Evolutionary conservation across 2,888 invertebrate genomes (phyloP), one percentile per base, ranked within the genome.

Genomic region (Mythimna loreyi): DNA sequence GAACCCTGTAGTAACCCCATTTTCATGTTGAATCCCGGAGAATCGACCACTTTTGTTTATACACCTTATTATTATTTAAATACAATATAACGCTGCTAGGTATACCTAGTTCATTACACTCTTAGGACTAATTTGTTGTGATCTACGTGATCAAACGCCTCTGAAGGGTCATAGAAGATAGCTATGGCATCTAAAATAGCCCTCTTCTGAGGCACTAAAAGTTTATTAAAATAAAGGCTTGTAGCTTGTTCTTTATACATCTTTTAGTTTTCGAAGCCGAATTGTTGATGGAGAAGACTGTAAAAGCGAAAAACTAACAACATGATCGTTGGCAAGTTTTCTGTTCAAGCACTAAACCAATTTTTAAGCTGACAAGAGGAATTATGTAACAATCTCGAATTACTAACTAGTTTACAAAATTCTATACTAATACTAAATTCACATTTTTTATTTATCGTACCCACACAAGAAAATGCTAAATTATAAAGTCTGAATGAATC

Each of bases 401-500:
- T 36, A 50, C 49, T 6, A 23, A 19, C 28, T 53, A 33, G n/a
- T 0, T 23, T 13, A 66, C 36, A 43, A 68, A 60, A 50, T n/a
- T 45, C n/a, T 23, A n/a, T 28, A 47, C 72, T 16, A 49, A n/a
- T 28, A 47, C 72, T 16, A 49, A 55, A 59, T 36, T 36, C 21
- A 47, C 45, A 50, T 8, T 45, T 55, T 50, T 59, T 21, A 60
- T 63, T 47, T 40, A 28, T 62, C 30, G 23, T 55, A 28, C 28
- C 36, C 21, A 19, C 30, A 45, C 56, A 33, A 36, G 50, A 55
- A 75, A 49, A 40, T 49, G 30, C 49, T 19, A 53, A 61, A 55
- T 64, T 61, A 71, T 52, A 62, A 67, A 50, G 36, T 77, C 53
- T 19, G 28, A 69, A 60, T 57, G 53, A 60, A 52, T 57, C 63